phyloP scores from a whole-genome alignment of 2,888 invertebrate species.

The Drosophila ustulata region DNA sequence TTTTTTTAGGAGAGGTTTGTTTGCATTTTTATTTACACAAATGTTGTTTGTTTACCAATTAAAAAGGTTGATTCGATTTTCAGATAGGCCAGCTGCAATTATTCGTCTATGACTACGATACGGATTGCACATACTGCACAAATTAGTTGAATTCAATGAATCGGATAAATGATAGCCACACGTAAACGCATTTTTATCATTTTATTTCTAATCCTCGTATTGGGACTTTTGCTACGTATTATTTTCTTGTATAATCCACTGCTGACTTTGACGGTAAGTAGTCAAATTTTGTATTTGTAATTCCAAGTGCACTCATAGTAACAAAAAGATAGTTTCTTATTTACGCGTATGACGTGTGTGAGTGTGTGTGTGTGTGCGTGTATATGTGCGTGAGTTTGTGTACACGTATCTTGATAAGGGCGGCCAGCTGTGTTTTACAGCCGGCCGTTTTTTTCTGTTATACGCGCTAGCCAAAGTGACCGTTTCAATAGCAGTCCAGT shows the following conservation, averaged over 20 bases:
- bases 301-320: neutral
- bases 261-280: slow-evolving; percentile 57
- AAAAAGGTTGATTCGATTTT: slow-evolving; percentile 1
- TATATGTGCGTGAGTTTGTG: neutral
- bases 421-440: slow-evolving; percentile 6
- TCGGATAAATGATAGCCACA: slow-evolving; percentile 71
- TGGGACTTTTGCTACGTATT: slow-evolving; percentile 63
- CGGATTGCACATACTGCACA: slow-evolving; percentile 53
- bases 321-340: neutral
- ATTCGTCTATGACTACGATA: slow-evolving; percentile 15
- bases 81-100: neutral
- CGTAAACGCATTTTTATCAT: slow-evolving; percentile 73
- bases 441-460: neutral
- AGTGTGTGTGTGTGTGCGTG: neutral
- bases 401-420: slow-evolving; percentile 14
- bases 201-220: slow-evolving; percentile 46
- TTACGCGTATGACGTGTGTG: neutral
- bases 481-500: neutral
- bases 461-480: neutral
- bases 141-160: slow-evolving; percentile 31
- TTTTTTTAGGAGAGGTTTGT: slow-evolving; percentile 2
- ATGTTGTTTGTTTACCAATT: slow-evolving; percentile 18
- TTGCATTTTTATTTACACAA: slow-evolving; percentile 28
- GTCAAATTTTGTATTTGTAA: neutral
- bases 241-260: slow-evolving; percentile 54